These are phyloP conservation scores for Pseudomyrmex flavicornis DNA, from an alignment of 1,140 invertebrate genomes.

Conservation along the genomic window DNA sequence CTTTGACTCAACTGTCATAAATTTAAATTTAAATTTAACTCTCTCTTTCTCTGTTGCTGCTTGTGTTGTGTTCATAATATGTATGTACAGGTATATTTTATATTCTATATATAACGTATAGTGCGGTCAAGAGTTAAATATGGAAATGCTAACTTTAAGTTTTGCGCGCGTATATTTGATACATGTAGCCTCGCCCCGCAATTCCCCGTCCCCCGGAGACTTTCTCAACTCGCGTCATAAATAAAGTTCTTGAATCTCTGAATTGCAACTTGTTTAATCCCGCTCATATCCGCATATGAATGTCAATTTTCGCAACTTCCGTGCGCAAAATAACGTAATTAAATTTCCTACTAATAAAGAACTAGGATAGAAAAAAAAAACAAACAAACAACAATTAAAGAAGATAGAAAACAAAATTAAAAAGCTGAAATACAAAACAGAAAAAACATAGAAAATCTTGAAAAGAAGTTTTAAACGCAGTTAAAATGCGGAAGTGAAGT, in stretches of 20 bases:
- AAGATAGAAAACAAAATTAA: not conserved
- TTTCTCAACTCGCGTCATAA: constrained; percentile 20
- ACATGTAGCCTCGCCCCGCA: not conserved
- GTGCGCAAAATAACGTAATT: not conserved
- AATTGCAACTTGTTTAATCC: constrained; percentile 19
- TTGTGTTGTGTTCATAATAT: not conserved
- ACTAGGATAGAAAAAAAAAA: not conserved
- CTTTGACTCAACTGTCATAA: not conserved
- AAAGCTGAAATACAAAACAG: not conserved
- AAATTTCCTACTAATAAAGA: not conserved
- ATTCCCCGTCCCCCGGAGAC: not conserved
- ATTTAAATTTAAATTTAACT: not conserved
- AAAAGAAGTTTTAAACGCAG: not conserved
- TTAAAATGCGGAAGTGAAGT: not conserved
- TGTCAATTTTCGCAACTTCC: not conserved
- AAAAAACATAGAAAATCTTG: too few species aligned
- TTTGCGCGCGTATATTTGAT: constrained; percentile 21
- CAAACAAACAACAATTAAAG: not conserved
- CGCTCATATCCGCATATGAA: not conserved
- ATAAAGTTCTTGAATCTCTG: not conserved
- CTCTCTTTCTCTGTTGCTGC: too few species aligned
- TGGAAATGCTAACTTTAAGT: constrained; percentile 50
- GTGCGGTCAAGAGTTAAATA: constrained; percentile 33
- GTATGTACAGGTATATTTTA: not conserved
- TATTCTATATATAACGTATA: constrained; percentile 9